Conservation (phyloP, 2,888 invertebrate genomes). For the Nomada lathburiana region DNA sequence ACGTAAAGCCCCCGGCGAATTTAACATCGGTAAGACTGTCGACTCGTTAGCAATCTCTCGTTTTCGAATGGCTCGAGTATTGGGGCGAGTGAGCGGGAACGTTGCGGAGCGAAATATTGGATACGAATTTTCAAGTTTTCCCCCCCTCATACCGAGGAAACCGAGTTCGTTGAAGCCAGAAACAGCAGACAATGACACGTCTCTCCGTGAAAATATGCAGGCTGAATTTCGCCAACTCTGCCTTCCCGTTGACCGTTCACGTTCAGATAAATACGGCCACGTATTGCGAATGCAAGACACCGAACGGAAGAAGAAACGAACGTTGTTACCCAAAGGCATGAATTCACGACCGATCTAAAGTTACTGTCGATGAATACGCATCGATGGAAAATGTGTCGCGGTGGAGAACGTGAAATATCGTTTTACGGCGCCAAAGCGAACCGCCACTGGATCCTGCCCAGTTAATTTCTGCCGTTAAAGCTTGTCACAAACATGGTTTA, state of each 20-base stretch:
- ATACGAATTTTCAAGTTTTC: slow-evolving; percentile 11
- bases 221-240: slow-evolving; percentile 3
- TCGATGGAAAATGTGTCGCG: no score
- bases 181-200: slow-evolving; percentile 11
- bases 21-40: slow-evolving; percentile 12
- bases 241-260: not conserved
- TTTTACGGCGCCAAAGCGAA: slow-evolving; percentile 1
- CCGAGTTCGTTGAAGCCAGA: slow-evolving; percentile 7
- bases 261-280: not conserved
- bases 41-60: slow-evolving; percentile 43
- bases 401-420: slow-evolving; percentile 1
- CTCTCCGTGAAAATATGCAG: not conserved
- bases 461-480: slow-evolving; percentile 10
- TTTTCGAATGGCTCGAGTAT: slow-evolving; percentile 18
- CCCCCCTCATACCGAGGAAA: not conserved
- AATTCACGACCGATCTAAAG: slow-evolving; percentile 20
- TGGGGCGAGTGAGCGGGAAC: not conserved
- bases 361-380: not conserved
- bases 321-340: not conserved
- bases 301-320: not conserved
- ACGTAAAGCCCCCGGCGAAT: slow-evolving; percentile 6
- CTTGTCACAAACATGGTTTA: not conserved
- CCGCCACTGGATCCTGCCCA: slow-evolving; percentile 12
- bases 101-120: slow-evolving; percentile 14
- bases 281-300: no score